Evolutionary conservation across 2,113 vertebrate genomes (phyloP).

Genomic region (Orthochromis indermauri): DNA sequence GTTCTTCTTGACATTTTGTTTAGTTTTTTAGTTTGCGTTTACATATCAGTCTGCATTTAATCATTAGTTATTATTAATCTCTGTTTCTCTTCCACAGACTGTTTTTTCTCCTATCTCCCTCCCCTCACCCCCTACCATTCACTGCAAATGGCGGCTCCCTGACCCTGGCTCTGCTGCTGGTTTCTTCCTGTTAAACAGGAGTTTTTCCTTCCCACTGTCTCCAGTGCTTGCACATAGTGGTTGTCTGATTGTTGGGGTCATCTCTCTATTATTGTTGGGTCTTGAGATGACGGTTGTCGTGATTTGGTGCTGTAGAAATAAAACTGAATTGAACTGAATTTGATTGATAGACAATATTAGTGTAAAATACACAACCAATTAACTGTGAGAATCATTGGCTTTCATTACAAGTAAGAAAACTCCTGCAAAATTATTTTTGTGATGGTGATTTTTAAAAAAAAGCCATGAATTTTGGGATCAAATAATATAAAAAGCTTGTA

Average conservation of each 20-base stretch:
- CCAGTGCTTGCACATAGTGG: neutral
- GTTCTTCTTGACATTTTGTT: neutral
- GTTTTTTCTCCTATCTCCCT: neutral
- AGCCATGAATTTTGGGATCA: neutral
- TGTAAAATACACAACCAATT: neutral
- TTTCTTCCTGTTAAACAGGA: neutral
- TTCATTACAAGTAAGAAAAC: neutral
- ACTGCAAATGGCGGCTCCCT: neutral
- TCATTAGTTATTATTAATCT: neutral
- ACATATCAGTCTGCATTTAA: neutral
- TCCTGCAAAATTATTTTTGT: neutral
- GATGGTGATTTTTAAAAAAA: neutral
- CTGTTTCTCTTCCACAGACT: neutral
- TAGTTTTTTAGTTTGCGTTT: neutral
- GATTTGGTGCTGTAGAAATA: neutral
- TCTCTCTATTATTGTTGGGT: neutral
- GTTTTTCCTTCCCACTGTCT: neutral
- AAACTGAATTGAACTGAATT: neutral
- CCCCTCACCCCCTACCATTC: neutral
- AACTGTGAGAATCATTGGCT: neutral
- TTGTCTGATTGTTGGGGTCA: neutral
- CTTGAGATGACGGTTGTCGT: neutral
- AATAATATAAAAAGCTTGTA: neutral
- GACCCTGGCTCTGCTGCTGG: neutral
- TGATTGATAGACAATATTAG: neutral